Evolutionary conservation across 1,140 invertebrate species (phyloP).

Genomic region (Zaprionus lachaisei): DNA sequence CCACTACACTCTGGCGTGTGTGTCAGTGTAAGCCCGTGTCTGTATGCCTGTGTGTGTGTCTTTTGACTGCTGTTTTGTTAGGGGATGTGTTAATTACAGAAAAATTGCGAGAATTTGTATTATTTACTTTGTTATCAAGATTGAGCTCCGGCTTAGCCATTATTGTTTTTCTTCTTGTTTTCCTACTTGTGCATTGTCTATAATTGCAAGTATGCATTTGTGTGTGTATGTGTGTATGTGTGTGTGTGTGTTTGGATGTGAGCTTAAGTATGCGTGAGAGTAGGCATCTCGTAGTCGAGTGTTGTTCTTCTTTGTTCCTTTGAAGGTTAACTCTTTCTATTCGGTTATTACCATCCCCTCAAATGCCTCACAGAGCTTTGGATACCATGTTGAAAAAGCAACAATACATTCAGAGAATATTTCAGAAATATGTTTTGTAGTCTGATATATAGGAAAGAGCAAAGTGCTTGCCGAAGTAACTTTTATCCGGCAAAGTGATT

Average conservation of each 20-base stretch:
- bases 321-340: slow-evolving; percentile 32
- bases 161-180: slow-evolving; percentile 32
- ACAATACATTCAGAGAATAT: not conserved
- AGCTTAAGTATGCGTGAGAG: not conserved
- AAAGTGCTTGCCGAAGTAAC: not conserved
- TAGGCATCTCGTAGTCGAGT: slow-evolving; percentile 25
- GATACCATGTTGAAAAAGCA: not conserved
- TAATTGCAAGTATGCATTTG: slow-evolving; percentile 39
- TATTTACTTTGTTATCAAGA: slow-evolving; percentile 80
- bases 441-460: not conserved
- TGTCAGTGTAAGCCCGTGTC: not conserved
- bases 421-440: not conserved
- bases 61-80: slow-evolving; percentile 51
- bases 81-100: slow-evolving; percentile 79
- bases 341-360: too few species aligned
- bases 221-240: slow-evolving; percentile 6
- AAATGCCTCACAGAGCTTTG: not conserved
- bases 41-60: slow-evolving; percentile 13
- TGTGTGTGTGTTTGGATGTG: slow-evolving; percentile 11
- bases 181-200: slow-evolving; percentile 28
- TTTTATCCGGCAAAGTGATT: not conserved
- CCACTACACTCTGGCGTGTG: slow-evolving; percentile 22
- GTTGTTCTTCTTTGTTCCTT: slow-evolving; percentile 22
- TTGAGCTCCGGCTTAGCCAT: slow-evolving; percentile 53
- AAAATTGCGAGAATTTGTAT: slow-evolving; percentile 80